Percentiles rank a stretch among this genome's conserved stretches.
These are phyloP conservation scores for Lottia scabra DNA, from an alignment of 2,888 invertebrate genomes.

Conservation along the genomic window DNA sequence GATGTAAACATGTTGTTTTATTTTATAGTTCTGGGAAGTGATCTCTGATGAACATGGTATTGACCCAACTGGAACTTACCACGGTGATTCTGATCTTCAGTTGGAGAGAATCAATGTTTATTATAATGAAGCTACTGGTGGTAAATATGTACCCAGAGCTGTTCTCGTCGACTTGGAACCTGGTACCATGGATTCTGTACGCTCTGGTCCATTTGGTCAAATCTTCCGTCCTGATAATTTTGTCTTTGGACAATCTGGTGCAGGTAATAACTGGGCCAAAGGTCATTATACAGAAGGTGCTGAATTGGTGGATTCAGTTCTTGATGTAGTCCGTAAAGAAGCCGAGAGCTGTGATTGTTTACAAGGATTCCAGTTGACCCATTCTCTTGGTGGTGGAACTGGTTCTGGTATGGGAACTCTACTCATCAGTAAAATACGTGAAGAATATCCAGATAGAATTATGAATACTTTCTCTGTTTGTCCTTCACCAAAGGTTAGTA, in stretches of 20 bases:
- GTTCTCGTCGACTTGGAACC: background rate
- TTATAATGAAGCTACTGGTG: slow-evolving; percentile 2
- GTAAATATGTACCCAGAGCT: background rate
- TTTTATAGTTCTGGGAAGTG: slow-evolving; percentile 1
- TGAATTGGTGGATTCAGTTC: background rate
- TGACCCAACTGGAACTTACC: slow-evolving; percentile 1
- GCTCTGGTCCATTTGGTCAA: background rate
- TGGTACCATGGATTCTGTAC: slow-evolving; percentile 4
- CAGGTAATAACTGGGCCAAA: slow-evolving; percentile 2
- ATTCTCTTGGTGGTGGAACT: background rate
- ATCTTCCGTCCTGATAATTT: background rate
- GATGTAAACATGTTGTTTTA: background rate
- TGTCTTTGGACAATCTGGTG: slow-evolving; percentile 1
- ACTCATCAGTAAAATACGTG: slow-evolving; percentile 1
- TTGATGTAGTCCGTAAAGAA: slow-evolving; percentile 4
- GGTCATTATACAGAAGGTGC: background rate
- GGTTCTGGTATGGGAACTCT: slow-evolving; percentile 5
- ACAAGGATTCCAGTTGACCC: background rate
- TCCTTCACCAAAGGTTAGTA: background rate
- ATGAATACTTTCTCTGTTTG: background rate
- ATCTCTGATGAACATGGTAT: background rate
- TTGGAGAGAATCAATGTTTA: background rate
- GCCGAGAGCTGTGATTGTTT: background rate
- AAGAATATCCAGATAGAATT: slow-evolving; percentile 3
- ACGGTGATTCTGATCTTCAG: background rate